These are phyloP conservation scores for Salminus brasiliensis DNA, from an alignment of 2,113 vertebrate genomes.

Conservation along the genomic window DNA sequence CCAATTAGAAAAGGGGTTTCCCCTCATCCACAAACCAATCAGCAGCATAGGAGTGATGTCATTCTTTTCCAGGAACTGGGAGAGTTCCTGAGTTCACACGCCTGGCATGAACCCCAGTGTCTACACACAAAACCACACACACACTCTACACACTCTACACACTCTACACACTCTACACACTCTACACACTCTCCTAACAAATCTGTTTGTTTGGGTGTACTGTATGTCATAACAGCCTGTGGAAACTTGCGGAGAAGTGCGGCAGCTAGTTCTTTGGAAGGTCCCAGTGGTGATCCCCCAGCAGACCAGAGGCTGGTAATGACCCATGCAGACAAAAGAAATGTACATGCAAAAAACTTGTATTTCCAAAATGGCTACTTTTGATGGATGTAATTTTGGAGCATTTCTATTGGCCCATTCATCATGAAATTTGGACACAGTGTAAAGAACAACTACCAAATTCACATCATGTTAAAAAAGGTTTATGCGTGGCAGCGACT, in stretches of 20 bases:
- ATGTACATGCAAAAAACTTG: too few species aligned
- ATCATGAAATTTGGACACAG: too few species aligned
- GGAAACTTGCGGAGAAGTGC: background rate
- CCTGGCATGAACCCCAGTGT: conserved; percentile 32
- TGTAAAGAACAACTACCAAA: too few species aligned
- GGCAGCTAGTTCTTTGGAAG: background rate
- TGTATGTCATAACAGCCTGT: conserved; percentile 10
- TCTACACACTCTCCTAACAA: background rate
- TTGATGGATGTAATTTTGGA: too few species aligned
- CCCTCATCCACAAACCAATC: conserved; percentile 40
- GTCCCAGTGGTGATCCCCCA: background rate
- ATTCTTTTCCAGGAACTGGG: conserved; percentile 40
- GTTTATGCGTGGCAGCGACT: too few species aligned
- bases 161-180: conserved; percentile 2
- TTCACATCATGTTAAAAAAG: too few species aligned
- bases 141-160: conserved; percentile 32
- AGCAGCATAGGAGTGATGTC: conserved; percentile 37
- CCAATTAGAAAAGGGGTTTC: conserved; percentile 43
- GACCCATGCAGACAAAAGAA: conserved; percentile 15
- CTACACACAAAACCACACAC: conserved; percentile 9
- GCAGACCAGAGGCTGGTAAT: background rate
- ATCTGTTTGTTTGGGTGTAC: background rate
- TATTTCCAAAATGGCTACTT: too few species aligned
- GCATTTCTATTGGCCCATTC: too few species aligned
- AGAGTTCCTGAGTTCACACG: conserved; percentile 25